Evolutionary conservation across 2,888 invertebrate genomes (phyloP).

Genomic region (Mamestra brassicae): DNA sequence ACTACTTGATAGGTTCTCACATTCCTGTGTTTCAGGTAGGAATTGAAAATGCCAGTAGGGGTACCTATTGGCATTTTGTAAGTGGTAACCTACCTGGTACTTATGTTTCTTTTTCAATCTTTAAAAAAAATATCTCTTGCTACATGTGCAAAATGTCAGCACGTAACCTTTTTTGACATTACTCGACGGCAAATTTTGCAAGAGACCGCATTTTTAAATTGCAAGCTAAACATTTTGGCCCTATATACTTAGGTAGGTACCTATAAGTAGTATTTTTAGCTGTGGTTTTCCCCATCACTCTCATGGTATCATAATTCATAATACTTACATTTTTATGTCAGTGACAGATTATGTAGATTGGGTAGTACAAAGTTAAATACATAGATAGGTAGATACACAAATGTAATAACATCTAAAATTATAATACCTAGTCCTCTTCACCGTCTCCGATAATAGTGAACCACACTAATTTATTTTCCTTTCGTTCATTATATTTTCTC

Average conservation of each 20-base stretch:
- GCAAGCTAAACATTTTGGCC: neutral
- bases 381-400: too few species aligned
- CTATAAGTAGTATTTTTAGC: neutral
- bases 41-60: neutral
- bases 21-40: neutral
- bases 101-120: neutral
- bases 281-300: neutral
- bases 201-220: neutral
- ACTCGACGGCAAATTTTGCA: neutral
- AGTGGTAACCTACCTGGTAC: too few species aligned
- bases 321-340: neutral
- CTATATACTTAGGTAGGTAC: neutral
- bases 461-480: neutral
- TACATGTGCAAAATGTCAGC: conserved; percentile 26
- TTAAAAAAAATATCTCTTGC: neutral
- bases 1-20: neutral
- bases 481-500: neutral
- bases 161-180: conserved; percentile 25
- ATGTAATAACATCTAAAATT: too few species aligned
- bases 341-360: neutral
- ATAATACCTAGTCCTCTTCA: neutral
- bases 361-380: neutral
- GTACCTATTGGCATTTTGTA: too few species aligned
- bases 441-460: neutral
- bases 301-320: neutral